A percentile compares a stretch with the other conserved stretches of the same genome.
phyloP scores from a whole-genome alignment of 1,140 invertebrate species.

The Neodiprion virginianus region DNA sequence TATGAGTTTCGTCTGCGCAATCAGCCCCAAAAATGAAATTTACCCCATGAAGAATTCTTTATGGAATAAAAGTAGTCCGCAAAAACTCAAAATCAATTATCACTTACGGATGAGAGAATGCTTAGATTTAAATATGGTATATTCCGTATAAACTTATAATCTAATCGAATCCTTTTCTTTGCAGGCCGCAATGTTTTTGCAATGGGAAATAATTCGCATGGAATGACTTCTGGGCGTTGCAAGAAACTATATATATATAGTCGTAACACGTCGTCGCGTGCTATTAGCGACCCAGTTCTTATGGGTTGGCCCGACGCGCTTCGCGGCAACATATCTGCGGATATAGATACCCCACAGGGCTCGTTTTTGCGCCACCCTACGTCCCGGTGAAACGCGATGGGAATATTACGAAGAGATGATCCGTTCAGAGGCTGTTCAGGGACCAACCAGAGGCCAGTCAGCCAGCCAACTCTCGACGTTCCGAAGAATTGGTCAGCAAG shows the following conservation, averaged over 20 bases:
- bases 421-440: not conserved
- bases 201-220: too few species aligned
- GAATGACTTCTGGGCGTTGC: not conserved
- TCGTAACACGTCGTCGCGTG: not conserved
- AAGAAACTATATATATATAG: not conserved
- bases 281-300: constrained; percentile 4
- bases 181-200: too few species aligned
- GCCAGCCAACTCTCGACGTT: not conserved
- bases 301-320: not conserved
- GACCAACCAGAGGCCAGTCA: not conserved
- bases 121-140: too few species aligned
- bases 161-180: too few species aligned
- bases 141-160: too few species aligned
- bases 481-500: constrained; percentile 6
- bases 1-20: too few species aligned
- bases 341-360: not conserved
- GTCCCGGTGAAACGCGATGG: not conserved
- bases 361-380: not conserved
- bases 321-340: not conserved
- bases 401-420: not conserved
- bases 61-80: too few species aligned
- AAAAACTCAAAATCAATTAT: too few species aligned
- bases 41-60: too few species aligned
- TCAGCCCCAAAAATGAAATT: too few species aligned
- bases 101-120: too few species aligned